These are phyloP conservation scores for Chionodraco myersi DNA, from an alignment of 2,113 vertebrate species.

Conservation along the genomic window DNA sequence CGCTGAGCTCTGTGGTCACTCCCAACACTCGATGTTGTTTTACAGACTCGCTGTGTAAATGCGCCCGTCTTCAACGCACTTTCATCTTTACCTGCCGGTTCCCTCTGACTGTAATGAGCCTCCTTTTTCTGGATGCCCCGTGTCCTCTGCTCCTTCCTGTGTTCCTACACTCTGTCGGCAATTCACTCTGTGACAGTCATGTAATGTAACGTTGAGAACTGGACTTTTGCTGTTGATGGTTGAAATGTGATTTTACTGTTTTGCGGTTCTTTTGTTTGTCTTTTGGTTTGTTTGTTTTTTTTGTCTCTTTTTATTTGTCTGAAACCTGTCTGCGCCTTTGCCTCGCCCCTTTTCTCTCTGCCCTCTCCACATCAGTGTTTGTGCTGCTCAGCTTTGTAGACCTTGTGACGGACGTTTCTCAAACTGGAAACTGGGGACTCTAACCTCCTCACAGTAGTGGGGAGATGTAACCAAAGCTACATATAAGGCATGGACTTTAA, in stretches of 20 bases:
- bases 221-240: constrained; percentile 76
- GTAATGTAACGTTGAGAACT: constrained; percentile 75
- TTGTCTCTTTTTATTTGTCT: constrained; percentile 43
- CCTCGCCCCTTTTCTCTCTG: constrained; percentile 35
- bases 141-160: constrained; percentile 45
- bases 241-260: constrained; percentile 78
- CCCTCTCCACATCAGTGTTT: constrained; percentile 64
- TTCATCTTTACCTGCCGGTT: constrained; percentile 51
- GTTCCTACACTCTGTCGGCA: constrained; percentile 43
- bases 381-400: constrained; percentile 41
- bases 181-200: constrained; percentile 66
- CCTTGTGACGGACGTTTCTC: constrained; percentile 31
- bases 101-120: constrained; percentile 40
- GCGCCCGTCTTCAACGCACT: constrained; percentile 44
- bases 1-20: constrained; percentile 54
- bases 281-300: constrained; percentile 54
- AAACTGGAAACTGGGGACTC: constrained; percentile 17
- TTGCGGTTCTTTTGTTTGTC: constrained; percentile 53
- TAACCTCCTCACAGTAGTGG: constrained; percentile 24
- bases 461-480: constrained; percentile 61
- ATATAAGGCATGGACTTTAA: constrained; percentile 38
- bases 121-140: constrained; percentile 50
- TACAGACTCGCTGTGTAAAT: constrained; percentile 59
- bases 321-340: constrained; percentile 71
- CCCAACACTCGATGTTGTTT: constrained; percentile 50